Base-by-base conservation (phyloP, 35 echinoderm and acorn worm species). In the Diadema setosum region DNA sequence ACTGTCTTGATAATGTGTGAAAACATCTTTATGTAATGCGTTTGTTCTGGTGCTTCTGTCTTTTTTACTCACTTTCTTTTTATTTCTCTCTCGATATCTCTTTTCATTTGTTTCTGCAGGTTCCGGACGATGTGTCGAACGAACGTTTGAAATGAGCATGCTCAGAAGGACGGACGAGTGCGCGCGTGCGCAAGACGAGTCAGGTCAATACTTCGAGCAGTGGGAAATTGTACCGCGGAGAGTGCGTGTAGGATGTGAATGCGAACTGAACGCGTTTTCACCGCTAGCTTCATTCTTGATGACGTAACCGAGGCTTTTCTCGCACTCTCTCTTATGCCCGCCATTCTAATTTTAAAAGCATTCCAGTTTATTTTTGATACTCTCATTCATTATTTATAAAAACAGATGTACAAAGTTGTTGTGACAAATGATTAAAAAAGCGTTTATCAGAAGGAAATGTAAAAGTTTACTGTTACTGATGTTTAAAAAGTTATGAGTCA, bases 311-410 rank as follows among this genome's bases (percentile, higher is more conserved):
- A 41, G 35, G 21, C 15, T 78, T 42, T 23, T 24, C 33, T 16
- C 5, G 37, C 63, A 67, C 63, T 67, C 37, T 18, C 30, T 67
- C 63, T 25, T 78, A 44, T 78, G 73, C 33, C 33, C 33, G 73
- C 73, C 40, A 44, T 44, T 78, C 24, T 78, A n/a, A 7, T 78
- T 44, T 42, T 78, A 12, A 78, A 78, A 78, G 73, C 73, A 78
- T 78, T 78, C 73, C 73, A 78, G 33, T 78, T 78, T 78, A 78
- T 78, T 78, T 78, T 78, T 78, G 73, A 78, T 78, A 78, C 73
- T 78, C 73, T 78, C 44, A 26, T 41, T 36, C 35, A 41, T 78
- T 78, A 78, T 78, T 78, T 78, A 78, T 78, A 78, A 76, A 78
- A 44, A 78, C 73, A 35, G 33, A 78, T 78, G 40, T 78, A 78